Base-by-base conservation (phyloP, 2,888 invertebrate species). In the Idaea aversata region DNA sequence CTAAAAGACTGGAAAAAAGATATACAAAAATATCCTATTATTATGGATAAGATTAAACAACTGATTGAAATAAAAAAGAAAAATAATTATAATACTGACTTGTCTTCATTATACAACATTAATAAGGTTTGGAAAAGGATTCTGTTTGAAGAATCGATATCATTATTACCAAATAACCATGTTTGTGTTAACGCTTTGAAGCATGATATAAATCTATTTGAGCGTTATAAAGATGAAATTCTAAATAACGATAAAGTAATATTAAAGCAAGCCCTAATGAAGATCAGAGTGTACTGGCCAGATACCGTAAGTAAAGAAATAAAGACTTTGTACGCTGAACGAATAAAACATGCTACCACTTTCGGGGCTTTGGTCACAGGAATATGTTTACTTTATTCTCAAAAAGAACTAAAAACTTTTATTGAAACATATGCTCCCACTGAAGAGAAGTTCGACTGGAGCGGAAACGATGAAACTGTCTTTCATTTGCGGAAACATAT, bases 161-260 rank as follows among this genome's bases (percentile, higher is more conserved):
- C 69, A 15, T 67, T 90, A 65, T 72, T 72, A 59, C 84, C 84
- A 4, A 76, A 75, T 35, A 82, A 85, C 70, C 74, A 80, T n/a
- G 83, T 77, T 7, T 84, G 82, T 63, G 62, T 90, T n/a, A 90
- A 90, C 70, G 85, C 83, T 13, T 70, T 91, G 13, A 90, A 90
- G 75, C 90, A 90, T 67, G 82, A 84, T 7, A 85, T 88, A 15
- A 69, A 70, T 58, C 69, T 90, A 61, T 70, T 90, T 15, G 63
- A 67, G 36, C 77, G 79, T 13, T 72, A 84, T 67, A 73, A 74
- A 35, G 69, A 68, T 1, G 77, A 81, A 58, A 70, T 88, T 6
- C 75, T 78, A 38, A 70, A 67, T 38, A 73, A 79, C 63, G 83
- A 84, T 65, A 64, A 74, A 58, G 64, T 83, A 5, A 78, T 76